Evolutionary conservation across 2,797 vertebrate genomes (phyloP), one percentile per base, ranked within the genome.

Genomic region (Melanotaenia boesemani): DNA sequence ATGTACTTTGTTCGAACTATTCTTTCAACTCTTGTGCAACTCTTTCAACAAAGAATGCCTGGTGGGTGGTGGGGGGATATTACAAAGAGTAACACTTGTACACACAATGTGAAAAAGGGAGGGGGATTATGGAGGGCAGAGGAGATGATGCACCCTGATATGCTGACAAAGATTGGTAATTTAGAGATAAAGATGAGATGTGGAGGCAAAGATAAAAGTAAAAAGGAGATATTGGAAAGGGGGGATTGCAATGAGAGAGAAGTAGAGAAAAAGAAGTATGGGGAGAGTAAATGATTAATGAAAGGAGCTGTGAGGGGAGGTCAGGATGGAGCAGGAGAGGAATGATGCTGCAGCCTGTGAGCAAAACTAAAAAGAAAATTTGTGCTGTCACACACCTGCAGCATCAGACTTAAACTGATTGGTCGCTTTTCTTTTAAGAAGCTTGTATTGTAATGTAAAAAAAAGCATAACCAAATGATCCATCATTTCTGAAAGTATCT

Each of bases 211-310:
- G 22, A 73, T 6, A 8, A 58, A 37, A 16, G 10, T 15, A 24
- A 7, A 70, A 78, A 79, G 75, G 79, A 13, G n/a, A 26, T 54
- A 11, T 37, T 50, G 50, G 55, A 61, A 66, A 65, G 70, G 58
- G 59, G 56, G 70, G 48, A 68, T 36, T 36, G 50, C 28, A 62
- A 28, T 32, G 41, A 66, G 67, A 61, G 72, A 54, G 36, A 66
- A 63, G 36, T 58, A 72, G 37, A 59, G 74, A 56, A 67, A 74
- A 56, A 78, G 59, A 79, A 34, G 68, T 68, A 67, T 62, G 32
- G 60, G 71, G 72, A 65, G 86, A 76, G 83, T 92, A 87, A 92
- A 93, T 92, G 91, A 93, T 93, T 93, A 83, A 94, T 93, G 90
- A 88, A 87, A 67, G 86, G 80, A 88, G 81, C 79, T 76, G 66